phyloP scores from a whole-genome alignment of 1,140 invertebrate species.

The Meloidogyne hapla region DNA sequence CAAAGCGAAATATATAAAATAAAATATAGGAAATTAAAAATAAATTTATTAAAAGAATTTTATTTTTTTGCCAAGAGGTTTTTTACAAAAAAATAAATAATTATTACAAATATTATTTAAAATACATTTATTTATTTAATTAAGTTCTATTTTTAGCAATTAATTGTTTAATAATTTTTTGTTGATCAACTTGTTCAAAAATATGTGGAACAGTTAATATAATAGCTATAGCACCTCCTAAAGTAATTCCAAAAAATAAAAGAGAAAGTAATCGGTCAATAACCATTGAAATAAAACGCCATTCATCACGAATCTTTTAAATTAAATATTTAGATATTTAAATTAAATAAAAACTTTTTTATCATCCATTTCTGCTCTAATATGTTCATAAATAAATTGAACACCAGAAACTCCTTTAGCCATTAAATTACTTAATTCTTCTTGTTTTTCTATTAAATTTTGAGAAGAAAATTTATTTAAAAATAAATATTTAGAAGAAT shows the following conservation, averaged over 20 bases:
- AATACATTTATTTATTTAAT: neutral
- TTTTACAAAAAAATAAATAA: neutral
- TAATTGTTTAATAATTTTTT: conserved; percentile 90
- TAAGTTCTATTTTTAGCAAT: conserved; percentile 36
- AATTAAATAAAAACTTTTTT: conserved; percentile 75
- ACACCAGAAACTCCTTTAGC: neutral
- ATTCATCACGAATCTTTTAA: conserved; percentile 87
- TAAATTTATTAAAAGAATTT: no score
- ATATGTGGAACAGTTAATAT: conserved; percentile 98
- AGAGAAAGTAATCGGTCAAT: conserved; percentile 69
- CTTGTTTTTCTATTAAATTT: conserved; percentile 6
- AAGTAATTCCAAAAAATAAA: conserved; percentile 94
- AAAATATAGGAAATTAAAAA: no score
- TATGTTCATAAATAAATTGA: conserved; percentile 67
- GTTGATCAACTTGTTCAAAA: conserved; percentile 96
- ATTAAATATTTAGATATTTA: neutral
- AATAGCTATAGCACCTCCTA: conserved; percentile 88
- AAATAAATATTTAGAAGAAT: no score
- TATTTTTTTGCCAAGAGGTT: neutral
- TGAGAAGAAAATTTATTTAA: neutral
- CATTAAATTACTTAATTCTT: conserved; percentile 6
- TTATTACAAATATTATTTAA: neutral
- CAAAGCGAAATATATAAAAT: no score
- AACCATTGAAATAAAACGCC: conserved; percentile 96
- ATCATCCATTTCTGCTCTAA: conserved; percentile 69